These are phyloP conservation scores for Delphinus delphis DNA, from an alignment of 2,113 vertebrate genomes.

Conservation along the genomic window DNA sequence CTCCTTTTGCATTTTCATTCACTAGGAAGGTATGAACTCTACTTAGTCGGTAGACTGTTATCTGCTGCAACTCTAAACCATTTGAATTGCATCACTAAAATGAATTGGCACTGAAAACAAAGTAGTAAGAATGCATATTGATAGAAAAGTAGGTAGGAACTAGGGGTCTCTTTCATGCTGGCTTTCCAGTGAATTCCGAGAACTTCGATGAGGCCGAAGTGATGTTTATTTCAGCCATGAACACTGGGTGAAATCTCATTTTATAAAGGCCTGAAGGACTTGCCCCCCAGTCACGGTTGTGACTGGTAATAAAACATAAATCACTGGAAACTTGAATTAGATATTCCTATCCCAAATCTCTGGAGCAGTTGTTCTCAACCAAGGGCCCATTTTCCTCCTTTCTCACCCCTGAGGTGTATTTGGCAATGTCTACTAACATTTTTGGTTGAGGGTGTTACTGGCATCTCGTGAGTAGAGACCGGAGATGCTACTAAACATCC, in stretches of 20 bases:
- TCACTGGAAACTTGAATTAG: neutral
- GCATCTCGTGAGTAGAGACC: neutral
- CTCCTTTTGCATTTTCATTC: slow-evolving; percentile 31
- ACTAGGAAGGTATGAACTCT: neutral
- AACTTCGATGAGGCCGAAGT: neutral
- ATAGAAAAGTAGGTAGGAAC: neutral
- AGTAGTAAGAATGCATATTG: neutral
- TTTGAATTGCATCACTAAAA: slow-evolving; percentile 29
- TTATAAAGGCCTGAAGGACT: neutral
- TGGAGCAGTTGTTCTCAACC: neutral
- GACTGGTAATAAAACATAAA: neutral
- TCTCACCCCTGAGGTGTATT: neutral
- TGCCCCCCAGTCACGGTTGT: neutral
- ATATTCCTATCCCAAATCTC: neutral
- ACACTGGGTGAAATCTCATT: neutral
- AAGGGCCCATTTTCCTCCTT: neutral
- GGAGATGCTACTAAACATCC: neutral
- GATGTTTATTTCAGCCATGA: neutral
- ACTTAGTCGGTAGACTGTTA: neutral
- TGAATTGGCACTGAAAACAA: slow-evolving; percentile 29
- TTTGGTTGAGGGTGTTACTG: neutral
- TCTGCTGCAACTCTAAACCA: slow-evolving; percentile 27
- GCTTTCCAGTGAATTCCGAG: neutral
- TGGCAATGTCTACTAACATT: neutral
- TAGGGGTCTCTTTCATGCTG: neutral